Percentiles rank a stretch among this genome's conserved stretches.
phyloP scores from a whole-genome alignment of 2,888 invertebrate species.

The Punctoribates punctum region DNA sequence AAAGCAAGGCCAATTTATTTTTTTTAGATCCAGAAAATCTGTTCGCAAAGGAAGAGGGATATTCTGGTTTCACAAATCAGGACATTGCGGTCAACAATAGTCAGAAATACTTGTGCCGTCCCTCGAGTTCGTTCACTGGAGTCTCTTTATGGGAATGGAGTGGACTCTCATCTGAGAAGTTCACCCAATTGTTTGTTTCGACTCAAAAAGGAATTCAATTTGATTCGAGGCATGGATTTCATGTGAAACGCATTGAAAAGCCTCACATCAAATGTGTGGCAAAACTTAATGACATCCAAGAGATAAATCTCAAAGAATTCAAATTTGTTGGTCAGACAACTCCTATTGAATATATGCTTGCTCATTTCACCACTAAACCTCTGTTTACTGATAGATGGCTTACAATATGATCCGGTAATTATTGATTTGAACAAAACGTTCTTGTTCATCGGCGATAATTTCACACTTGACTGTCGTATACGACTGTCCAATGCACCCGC shows the following conservation, averaged over 20 bases:
- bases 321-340: too few relatives aligned
- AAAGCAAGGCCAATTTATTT: not conserved
- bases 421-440: not conserved
- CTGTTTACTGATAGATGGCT: too few relatives aligned
- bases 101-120: slow-evolving; percentile 60
- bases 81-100: not conserved
- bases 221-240: not conserved
- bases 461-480: not conserved
- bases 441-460: slow-evolving; percentile 4
- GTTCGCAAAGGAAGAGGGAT: too few relatives aligned
- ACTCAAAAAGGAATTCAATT: not conserved
- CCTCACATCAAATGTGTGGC: not conserved
- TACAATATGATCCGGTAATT: not conserved
- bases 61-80: too few relatives aligned
- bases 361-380: too few relatives aligned
- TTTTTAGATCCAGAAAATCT: too few relatives aligned
- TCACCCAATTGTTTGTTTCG: not conserved
- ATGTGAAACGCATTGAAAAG: not conserved
- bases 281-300: not conserved
- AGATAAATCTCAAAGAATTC: too few relatives aligned
- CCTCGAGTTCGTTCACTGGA: slow-evolving; percentile 61
- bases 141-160: slow-evolving; percentile 51
- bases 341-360: too few relatives aligned
- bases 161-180: not conserved
- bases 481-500: not conserved